phyloP scores from a whole-genome alignment of 1,140 invertebrate species.

The Macrostomum lignano region DNA sequence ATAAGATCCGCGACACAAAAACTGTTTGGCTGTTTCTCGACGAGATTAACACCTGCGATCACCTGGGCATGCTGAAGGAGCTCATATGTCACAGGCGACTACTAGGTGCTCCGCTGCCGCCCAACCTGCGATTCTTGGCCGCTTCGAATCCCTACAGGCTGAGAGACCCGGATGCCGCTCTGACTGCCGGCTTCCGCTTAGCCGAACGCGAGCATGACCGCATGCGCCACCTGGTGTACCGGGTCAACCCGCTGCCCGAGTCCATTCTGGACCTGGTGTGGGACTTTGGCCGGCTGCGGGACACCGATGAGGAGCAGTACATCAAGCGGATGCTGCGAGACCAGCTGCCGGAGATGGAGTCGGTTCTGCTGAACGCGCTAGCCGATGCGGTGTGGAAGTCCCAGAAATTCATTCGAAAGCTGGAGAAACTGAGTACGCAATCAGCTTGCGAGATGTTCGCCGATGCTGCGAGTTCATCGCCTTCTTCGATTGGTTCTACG shows the following conservation, averaged over 20 bases:
- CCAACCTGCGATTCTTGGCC: constrained; percentile 9
- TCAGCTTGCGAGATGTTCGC: constrained; percentile 13
- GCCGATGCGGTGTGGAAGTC: constrained; percentile 7
- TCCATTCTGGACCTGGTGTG: constrained; percentile 13
- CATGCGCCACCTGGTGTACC: constrained; percentile 10
- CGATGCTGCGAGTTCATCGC: constrained; percentile 10
- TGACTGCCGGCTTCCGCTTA: constrained; percentile 10
- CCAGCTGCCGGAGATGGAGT: background rate
- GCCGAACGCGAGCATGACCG: constrained; percentile 10
- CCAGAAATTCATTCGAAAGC: constrained; percentile 10
- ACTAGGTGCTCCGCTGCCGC: too few relatives aligned
- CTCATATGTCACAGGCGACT: too few relatives aligned
- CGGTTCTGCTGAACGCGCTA: too few relatives aligned
- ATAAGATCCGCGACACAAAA: too few relatives aligned
- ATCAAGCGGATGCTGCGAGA: constrained; percentile 10
- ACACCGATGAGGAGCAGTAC: constrained; percentile 10
- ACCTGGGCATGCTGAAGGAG: too few relatives aligned
- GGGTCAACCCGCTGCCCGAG: too few relatives aligned
- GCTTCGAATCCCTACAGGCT: constrained; percentile 13
- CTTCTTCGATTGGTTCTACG: constrained; percentile 10
- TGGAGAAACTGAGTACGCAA: constrained; percentile 7
- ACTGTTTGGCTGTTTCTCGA: too few relatives aligned
- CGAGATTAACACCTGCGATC: too few relatives aligned
- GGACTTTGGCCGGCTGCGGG: constrained; percentile 11
- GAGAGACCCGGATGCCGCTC: constrained; percentile 7